These are phyloP conservation scores for Cheilosia vulpina DNA, from an alignment of 2,888 invertebrate genomes.

Conservation along the genomic window DNA sequence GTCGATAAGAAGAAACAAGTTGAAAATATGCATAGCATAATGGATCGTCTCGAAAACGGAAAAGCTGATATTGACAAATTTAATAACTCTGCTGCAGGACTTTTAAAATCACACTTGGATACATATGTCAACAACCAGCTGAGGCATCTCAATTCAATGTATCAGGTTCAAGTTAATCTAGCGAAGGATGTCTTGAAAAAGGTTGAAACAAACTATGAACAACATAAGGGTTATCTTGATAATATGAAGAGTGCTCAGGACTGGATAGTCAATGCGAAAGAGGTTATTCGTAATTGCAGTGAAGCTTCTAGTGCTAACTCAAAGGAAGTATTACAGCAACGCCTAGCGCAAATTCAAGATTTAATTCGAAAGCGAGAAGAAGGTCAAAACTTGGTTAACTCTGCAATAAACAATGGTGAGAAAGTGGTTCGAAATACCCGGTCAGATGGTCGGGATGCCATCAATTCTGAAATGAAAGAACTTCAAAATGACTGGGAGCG, in stretches of 20 bases:
- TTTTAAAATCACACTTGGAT: slow-evolving; percentile 93
- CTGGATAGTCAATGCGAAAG: slow-evolving; percentile 95
- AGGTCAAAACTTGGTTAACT: slow-evolving; percentile 93
- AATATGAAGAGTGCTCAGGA: slow-evolving; percentile 90
- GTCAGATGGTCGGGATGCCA: slow-evolving; percentile 94
- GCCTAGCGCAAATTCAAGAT: slow-evolving; percentile 91
- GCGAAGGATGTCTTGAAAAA: slow-evolving; percentile 95
- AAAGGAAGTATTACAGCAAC: slow-evolving; percentile 92
- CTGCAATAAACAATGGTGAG: slow-evolving; percentile 94
- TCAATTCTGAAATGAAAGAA: slow-evolving; percentile 94
- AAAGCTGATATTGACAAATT: slow-evolving; percentile 93
- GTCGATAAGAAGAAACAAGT: slow-evolving; percentile 94
- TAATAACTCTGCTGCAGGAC: slow-evolving; percentile 90
- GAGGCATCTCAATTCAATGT: slow-evolving; percentile 93
- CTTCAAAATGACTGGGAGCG: slow-evolving; percentile 97
- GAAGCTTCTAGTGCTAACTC: slow-evolving; percentile 91
- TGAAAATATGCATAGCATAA: slow-evolving; percentile 90
- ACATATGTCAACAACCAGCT: slow-evolving; percentile 94
- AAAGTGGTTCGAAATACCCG: slow-evolving; percentile 94
- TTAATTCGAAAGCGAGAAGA: slow-evolving; percentile 92
- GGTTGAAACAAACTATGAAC: slow-evolving; percentile 93
- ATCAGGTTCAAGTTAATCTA: slow-evolving; percentile 94
- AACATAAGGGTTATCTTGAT: slow-evolving; percentile 91
- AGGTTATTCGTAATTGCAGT: slow-evolving; percentile 91
- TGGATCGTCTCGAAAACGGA: slow-evolving; percentile 90